Evolutionary conservation across 2,797 vertebrate genomes (phyloP).

Genomic region (Danio albolineatus): DNA sequence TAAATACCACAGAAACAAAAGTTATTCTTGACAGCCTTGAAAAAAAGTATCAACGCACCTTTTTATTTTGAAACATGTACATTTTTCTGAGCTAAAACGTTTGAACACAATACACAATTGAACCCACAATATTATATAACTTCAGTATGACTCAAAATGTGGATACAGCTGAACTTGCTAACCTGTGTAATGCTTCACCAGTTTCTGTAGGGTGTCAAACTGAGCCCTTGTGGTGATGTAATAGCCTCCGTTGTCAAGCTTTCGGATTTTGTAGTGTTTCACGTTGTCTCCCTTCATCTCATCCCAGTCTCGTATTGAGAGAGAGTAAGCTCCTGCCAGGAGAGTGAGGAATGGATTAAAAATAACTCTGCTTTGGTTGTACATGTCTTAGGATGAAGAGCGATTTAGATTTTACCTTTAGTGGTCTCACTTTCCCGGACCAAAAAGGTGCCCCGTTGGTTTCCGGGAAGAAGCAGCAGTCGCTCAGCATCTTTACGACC

Average conservation of each 20-base stretch:
- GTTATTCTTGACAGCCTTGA: too few species aligned
- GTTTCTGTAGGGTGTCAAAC: slow-evolving; percentile 93
- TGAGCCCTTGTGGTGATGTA: slow-evolving; percentile 98
- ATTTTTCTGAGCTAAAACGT: too few species aligned
- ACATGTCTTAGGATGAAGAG: not conserved
- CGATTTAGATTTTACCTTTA: slow-evolving; percentile 85
- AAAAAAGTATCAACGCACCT: too few species aligned
- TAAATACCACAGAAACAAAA: too few species aligned
- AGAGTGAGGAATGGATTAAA: not conserved
- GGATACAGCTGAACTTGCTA: slow-evolving; percentile 47
- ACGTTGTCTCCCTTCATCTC: slow-evolving; percentile 95
- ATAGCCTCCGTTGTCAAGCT: slow-evolving; percentile 96
- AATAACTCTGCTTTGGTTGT: not conserved
- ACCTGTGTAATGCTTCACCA: slow-evolving; percentile 98
- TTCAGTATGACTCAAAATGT: not conserved
- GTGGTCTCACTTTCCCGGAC: slow-evolving; percentile 97
- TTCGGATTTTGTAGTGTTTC: slow-evolving; percentile 99
- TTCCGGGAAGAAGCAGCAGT: slow-evolving; percentile 91
- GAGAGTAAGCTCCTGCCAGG: slow-evolving; percentile 88
- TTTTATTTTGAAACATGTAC: too few species aligned
- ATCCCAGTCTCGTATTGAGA: slow-evolving; percentile 97
- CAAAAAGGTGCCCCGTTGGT: slow-evolving; percentile 95
- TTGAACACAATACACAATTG: too few species aligned
- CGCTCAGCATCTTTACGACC: slow-evolving; percentile 97
- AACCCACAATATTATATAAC: not conserved